Evolutionary conservation across 2,797 vertebrate species (phyloP).

Genomic region (Odontamblyopus lacepedii): DNA sequence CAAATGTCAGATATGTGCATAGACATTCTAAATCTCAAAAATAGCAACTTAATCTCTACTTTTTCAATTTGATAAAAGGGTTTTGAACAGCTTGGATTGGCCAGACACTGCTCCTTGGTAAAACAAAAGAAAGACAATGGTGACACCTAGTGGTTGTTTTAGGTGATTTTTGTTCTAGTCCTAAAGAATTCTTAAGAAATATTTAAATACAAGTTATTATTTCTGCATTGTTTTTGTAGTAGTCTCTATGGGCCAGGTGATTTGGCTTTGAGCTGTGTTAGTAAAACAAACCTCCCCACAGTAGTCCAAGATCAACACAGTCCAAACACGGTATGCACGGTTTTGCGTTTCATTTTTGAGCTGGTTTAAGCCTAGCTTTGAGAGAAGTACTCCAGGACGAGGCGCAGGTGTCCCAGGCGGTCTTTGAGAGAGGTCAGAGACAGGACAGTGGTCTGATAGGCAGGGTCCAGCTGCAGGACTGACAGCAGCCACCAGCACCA

Average conservation of each 20-base stretch:
- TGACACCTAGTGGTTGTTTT: conserved; percentile 48
- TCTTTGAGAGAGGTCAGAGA: conserved; percentile 84
- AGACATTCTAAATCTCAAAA: conserved; percentile 4
- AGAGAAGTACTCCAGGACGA: conserved; percentile 82
- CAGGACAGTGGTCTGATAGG: conserved; percentile 85
- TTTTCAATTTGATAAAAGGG: not conserved
- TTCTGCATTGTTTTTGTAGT: not conserved
- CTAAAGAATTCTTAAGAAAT: conserved; percentile 10
- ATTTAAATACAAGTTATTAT: not conserved
- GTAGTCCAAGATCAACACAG: not conserved
- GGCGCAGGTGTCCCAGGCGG: conserved; percentile 84
- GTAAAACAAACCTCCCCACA: conserved; percentile 15
- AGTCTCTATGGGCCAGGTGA: conserved; percentile 13
- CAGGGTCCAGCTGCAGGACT: conserved; percentile 85
- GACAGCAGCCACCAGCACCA: conserved; percentile 96
- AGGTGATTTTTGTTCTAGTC: not conserved
- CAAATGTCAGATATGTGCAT: conserved; percentile 19
- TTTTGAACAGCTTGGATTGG: conserved; percentile 2
- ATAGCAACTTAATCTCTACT: conserved; percentile 11
- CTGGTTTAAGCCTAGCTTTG: conserved; percentile 68
- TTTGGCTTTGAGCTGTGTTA: conserved; percentile 30
- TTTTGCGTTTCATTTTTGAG: conserved; percentile 9
- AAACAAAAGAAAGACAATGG: conserved; percentile 19
- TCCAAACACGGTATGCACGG: conserved; percentile 19
- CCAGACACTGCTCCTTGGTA: conserved; percentile 5